Percentiles rank a stretch among this genome's conserved stretches.
These are phyloP conservation scores for Trichogramma evanescens DNA, from an alignment of 2,888 invertebrate genomes.

Conservation along the genomic window DNA sequence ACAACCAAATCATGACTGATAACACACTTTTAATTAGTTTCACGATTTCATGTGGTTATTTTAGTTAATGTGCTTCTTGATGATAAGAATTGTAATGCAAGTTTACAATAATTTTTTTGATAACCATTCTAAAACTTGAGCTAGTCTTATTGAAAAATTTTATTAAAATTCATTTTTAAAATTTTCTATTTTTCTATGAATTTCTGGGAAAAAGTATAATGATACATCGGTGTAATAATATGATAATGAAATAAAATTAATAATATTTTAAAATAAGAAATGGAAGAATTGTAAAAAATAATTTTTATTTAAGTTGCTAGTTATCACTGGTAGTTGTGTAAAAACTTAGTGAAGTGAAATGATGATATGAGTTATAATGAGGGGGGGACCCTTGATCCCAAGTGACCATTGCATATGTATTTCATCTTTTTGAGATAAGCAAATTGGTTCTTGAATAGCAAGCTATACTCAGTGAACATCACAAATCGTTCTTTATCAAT, in stretches of 20 bases:
- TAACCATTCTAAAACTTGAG: no score
- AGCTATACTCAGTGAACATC: constrained; percentile 5
- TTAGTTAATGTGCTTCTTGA: no score
- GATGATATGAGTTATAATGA: constrained; percentile 21
- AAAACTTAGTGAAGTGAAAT: constrained; percentile 8
- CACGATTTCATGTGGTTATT: no score
- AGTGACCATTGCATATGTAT: constrained; percentile 19
- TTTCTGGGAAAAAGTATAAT: not conserved
- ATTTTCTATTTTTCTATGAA: not conserved
- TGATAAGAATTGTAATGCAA: not conserved
- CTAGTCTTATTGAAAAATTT: no score
- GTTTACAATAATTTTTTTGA: no score
- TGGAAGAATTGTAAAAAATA: not conserved
- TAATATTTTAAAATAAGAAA: not conserved
- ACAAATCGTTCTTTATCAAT: constrained; percentile 11
- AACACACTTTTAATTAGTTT: not conserved
- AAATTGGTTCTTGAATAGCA: constrained; percentile 6
- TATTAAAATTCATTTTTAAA: not conserved
- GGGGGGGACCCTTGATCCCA: constrained; percentile 18
- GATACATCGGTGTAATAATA: not conserved
- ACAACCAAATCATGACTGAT: not conserved
- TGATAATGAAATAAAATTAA: not conserved
- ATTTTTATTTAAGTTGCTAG: not conserved
- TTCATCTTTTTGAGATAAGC: constrained; percentile 16
- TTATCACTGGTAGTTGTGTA: constrained; percentile 10